Percentiles rank a stretch among this genome's conserved stretches.
Conservation (phyloP, 2,113 vertebrate species). For the Psophia crepitans region DNA sequence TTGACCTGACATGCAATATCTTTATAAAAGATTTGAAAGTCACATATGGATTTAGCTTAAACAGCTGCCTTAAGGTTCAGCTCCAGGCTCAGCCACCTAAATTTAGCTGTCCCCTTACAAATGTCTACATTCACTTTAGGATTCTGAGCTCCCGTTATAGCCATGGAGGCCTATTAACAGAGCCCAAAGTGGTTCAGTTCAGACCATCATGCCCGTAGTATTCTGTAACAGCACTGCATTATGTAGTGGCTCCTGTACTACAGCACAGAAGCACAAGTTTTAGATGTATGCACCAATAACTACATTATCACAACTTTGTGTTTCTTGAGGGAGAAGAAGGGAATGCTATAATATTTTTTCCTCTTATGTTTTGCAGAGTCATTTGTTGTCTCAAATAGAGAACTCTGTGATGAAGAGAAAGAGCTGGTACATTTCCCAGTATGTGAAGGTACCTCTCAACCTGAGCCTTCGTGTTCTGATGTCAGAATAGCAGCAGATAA, state of each 20-base stretch:
- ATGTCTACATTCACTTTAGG: neutral
- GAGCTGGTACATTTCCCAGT: slow-evolving; percentile 79
- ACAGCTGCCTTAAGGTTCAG: neutral
- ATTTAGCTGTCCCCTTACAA: neutral
- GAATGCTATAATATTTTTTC: slow-evolving; percentile 31
- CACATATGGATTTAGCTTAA: neutral
- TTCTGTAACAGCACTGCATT: neutral
- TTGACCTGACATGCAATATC: neutral
- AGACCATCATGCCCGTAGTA: neutral
- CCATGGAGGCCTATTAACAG: neutral
- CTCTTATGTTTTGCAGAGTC: slow-evolving; percentile 74
- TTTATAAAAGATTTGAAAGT: neutral
- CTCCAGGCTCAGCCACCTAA: neutral
- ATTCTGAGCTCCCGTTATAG: neutral
- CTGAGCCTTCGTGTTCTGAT: slow-evolving; percentile 79
- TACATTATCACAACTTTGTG: neutral
- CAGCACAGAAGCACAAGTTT: neutral
- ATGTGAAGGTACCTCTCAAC: slow-evolving; percentile 78
- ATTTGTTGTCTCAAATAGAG: slow-evolving; percentile 79
- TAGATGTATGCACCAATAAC: neutral
- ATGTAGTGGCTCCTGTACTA: neutral
- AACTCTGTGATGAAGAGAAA: slow-evolving; percentile 81
- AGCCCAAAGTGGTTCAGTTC: neutral
- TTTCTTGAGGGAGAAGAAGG: neutral
- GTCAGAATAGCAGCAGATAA: slow-evolving; percentile 79